Evolutionary conservation across 2,797 vertebrate genomes (phyloP), one percentile per base, ranked within the genome.

Genomic region (Salmo trutta): DNA sequence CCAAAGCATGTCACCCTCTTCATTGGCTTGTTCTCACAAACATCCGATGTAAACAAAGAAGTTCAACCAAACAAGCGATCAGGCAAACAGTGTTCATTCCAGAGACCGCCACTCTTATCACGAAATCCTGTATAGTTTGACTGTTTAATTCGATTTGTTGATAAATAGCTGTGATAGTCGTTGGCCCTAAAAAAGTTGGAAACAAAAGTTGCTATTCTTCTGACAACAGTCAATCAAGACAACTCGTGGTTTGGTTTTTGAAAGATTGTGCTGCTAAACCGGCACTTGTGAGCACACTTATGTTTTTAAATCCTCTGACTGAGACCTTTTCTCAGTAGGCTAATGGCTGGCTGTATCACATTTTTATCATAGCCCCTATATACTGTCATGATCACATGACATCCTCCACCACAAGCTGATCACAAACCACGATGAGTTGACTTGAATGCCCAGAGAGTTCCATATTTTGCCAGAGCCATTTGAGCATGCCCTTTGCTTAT

Each of bases 1-100:
- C 91, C 92, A 91, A 89, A 90, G 70, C 0, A 87, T 88, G 90
- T 91, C 91, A 86, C 87, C 79, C 79, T 89, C 85, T 71, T 78
- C 82, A 51, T 76, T 76, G 66, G 59, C 81, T 80, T 80, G 24
- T 24, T 21, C 69, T 21, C n/a, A 47, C 27, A 73, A 4, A 17
- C 24, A 4, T 53, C 41, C 8, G 2, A 4, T 27, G 31, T 51
- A 21, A 75, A 75, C 73, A 66, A 75, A 75, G 59, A 75, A 75
- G 29, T 73, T 69, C 2, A 72, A 53, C 47, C n/a, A 51, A 53
- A 53, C 8, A 66, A 29, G 4, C 62, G 10, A 65, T 10, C 53
- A 5, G 17, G 24, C 16, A 15, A 14, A 29, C 27, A 29, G 14
- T 66, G 14, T 29, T 33, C 14, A 66, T 10, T 47, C 41, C 10